A percentile compares a stretch with the other conserved stretches of the same genome.
Evolutionary conservation across 2,113 vertebrate genomes (phyloP).

Genomic region (Lethenteron camtschaticum): DNA sequence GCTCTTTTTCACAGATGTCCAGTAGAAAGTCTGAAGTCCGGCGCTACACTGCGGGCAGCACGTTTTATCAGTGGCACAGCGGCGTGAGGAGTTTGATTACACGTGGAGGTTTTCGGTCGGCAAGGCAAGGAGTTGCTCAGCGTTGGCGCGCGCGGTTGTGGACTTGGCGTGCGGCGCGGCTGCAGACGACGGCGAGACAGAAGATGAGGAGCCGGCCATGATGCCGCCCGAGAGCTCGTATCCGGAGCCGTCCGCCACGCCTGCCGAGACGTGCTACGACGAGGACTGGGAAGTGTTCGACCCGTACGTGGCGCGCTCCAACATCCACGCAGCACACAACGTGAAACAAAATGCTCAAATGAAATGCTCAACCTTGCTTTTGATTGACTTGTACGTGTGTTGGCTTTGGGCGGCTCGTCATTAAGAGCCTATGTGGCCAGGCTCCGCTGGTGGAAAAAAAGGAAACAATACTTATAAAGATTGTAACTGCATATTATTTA

Average conservation of each 20-base stretch:
- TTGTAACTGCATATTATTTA: not conserved
- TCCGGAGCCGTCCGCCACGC: conserved; percentile 45
- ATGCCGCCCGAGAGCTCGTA: conserved; percentile 54
- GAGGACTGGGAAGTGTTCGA: conserved; percentile 99
- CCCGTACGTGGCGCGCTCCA: conserved; percentile 41
- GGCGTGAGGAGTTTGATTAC: conserved; percentile 7
- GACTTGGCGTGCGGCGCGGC: conserved; percentile 11
- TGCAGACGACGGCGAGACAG: conserved; percentile 17
- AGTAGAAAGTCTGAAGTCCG: no score
- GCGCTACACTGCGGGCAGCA: no score
- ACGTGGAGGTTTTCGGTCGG: not conserved
- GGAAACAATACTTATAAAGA: not conserved
- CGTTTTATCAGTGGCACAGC: not conserved
- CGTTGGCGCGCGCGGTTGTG: conserved; percentile 27
- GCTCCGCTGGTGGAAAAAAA: not conserved
- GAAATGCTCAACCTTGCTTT: not conserved
- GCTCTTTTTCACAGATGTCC: no score
- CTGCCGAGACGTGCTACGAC: conserved; percentile 62
- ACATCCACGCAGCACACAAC: not conserved
- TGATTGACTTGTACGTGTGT: not conserved
- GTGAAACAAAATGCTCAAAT: not conserved
- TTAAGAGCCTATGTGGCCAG: not conserved
- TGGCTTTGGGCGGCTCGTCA: not conserved
- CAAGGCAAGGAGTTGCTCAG: conserved; percentile 12
- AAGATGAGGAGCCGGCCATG: conserved; percentile 6